These are phyloP conservation scores for Scylla paramamosain DNA, from an alignment of 1,140 invertebrate species.

Conservation along the genomic window DNA sequence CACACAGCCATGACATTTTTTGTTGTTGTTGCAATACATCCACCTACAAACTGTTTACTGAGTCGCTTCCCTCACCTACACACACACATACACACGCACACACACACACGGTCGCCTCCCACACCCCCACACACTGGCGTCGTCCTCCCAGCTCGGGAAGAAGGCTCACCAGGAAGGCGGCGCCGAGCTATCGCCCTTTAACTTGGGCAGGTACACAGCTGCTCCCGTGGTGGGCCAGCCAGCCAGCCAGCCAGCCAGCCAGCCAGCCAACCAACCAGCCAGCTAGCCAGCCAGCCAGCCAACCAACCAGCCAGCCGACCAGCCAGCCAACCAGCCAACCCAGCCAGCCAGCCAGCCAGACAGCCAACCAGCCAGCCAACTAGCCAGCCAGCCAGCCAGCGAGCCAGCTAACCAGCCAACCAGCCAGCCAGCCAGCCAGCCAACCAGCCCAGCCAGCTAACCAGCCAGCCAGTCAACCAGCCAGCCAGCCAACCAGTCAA, in stretches of 20 bases:
- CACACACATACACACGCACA: constrained; percentile 11
- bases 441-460: neutral
- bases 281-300: constrained; percentile 5
- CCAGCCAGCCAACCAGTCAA: neutral
- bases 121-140: neutral
- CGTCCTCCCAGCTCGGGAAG: neutral
- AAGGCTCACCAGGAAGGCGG: constrained; percentile 9
- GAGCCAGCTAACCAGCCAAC: neutral
- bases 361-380: constrained; percentile 27
- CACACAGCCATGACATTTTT: neutral
- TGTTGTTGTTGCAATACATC: no score
- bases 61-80: neutral
- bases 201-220: constrained; percentile 28
- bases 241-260: constrained; percentile 55
- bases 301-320: neutral
- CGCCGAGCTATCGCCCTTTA: constrained; percentile 53
- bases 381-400: neutral
- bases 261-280: constrained; percentile 24
- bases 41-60: no score
- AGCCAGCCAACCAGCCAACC: neutral
- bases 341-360: constrained; percentile 37
- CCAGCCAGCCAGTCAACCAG: neutral
- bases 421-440: constrained; percentile 1
- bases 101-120: neutral
- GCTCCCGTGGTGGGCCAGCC: constrained; percentile 17